phyloP scores from a whole-genome alignment of 2,113 vertebrate genomes.

The Danio rerio region GRCz12tu NC_133192.1:34478501-34479000 shows the following conservation, averaged over 20 bases:
- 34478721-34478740: neutral
- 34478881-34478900: constrained; percentile 28
- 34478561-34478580: too few relatives aligned
- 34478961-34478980: neutral
- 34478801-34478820: neutral
- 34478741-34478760: constrained; percentile 4
- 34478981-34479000: neutral
- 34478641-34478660: too few relatives aligned
- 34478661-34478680: too few relatives aligned
- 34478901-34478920: neutral
- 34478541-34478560: too few relatives aligned
- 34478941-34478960: neutral
- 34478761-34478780: neutral
- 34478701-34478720: neutral
- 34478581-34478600: too few relatives aligned
- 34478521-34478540: too few relatives aligned
- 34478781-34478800: neutral
- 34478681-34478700: neutral
- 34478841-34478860: constrained; percentile 14
- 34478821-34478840: constrained; percentile 2
- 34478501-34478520: too few relatives aligned
- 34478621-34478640: too few relatives aligned
- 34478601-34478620: too few relatives aligned
- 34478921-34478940: constrained; percentile 12
- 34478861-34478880: constrained; percentile 21